Evolutionary conservation across 2,797 vertebrate genomes (phyloP).

Genomic region (Erethizon dorsatum): DNA sequence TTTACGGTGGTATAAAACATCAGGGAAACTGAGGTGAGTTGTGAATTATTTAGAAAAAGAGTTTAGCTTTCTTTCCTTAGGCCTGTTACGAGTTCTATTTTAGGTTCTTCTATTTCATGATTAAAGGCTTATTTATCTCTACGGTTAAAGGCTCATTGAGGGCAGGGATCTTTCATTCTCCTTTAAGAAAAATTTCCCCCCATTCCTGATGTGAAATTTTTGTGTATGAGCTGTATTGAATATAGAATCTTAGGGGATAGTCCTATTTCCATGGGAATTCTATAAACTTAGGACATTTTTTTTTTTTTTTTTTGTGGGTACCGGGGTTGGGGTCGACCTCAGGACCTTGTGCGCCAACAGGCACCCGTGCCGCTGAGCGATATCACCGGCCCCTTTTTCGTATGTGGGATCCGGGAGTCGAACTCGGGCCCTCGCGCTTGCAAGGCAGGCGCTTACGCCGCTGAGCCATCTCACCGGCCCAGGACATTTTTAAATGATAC

Average conservation of each 20-base stretch:
- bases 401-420: no score
- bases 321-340: no score
- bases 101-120: not conserved
- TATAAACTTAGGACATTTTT: not conserved
- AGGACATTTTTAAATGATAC: not conserved
- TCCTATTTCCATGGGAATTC: slow-evolving; percentile 20
- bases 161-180: slow-evolving; percentile 13
- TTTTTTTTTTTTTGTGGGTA: no score
- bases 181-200: not conserved
- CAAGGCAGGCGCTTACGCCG: no score
- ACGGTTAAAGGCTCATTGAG: not conserved
- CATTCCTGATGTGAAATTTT: not conserved
- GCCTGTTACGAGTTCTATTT: not conserved
- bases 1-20: not conserved
- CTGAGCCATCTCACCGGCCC: no score
- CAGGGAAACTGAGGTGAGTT: not conserved
- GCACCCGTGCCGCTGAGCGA: no score
- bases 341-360: no score
- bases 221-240: not conserved
- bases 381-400: no score
- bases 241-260: not conserved
- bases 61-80: not conserved
- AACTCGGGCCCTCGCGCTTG: no score
- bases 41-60: not conserved
- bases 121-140: not conserved